These are phyloP conservation scores for Trinorchestia longiramus DNA, from an alignment of 1,140 invertebrate genomes.

Conservation along the genomic window DNA sequence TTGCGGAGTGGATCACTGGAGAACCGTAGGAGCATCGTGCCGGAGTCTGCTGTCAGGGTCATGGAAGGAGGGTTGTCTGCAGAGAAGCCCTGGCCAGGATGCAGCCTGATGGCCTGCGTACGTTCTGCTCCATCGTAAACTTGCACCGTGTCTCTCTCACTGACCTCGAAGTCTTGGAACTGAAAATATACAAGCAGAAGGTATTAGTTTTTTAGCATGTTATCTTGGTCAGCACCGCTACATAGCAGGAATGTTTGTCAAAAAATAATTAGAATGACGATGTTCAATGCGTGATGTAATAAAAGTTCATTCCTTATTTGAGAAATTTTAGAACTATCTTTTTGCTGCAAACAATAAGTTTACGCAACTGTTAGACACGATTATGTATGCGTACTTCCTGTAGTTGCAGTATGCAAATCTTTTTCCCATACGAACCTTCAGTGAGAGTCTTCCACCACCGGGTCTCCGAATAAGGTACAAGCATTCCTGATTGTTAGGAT, in stretches of 20 bases:
- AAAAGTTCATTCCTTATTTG: neutral
- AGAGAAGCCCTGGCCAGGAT: conserved; percentile 90
- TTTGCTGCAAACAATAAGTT: neutral
- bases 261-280: neutral
- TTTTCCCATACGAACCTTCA: conserved; percentile 58
- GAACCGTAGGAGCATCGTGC: conserved; percentile 91
- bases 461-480: conserved; percentile 88
- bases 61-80: conserved; percentile 84
- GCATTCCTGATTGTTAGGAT: conserved; percentile 93
- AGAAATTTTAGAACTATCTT: neutral
- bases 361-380: neutral
- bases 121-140: conserved; percentile 90
- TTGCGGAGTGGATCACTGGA: conserved; percentile 88
- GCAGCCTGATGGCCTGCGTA: conserved; percentile 82
- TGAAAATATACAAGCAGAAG: conserved; percentile 63
- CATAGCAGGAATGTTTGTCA: neutral
- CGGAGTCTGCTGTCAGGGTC: conserved; percentile 90
- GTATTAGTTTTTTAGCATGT: neutral
- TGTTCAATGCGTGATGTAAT: neutral
- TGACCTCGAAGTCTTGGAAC: conserved; percentile 61
- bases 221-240: too few relatives aligned
- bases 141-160: conserved; percentile 69
- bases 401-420: neutral
- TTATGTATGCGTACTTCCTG: neutral
- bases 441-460: conserved; percentile 79